Evolutionary conservation across 2,888 invertebrate genomes (phyloP).

Genomic region (Drosophila formosana): DNA sequence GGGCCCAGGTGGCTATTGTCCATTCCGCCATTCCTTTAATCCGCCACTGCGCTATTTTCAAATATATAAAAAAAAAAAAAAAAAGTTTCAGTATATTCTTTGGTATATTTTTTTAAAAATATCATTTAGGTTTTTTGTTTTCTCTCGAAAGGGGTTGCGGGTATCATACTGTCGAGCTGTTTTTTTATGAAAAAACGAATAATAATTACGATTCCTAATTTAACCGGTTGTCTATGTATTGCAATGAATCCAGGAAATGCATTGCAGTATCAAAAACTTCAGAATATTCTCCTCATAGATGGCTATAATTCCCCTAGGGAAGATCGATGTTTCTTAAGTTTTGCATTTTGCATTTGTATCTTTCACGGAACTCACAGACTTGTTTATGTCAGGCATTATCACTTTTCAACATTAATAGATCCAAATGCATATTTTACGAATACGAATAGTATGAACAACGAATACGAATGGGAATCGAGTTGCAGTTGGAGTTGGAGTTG

Average conservation of each 20-base stretch:
- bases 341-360: conserved; percentile 2
- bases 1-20: too few relatives aligned
- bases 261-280: neutral
- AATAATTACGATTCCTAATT: too few relatives aligned
- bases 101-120: too few relatives aligned
- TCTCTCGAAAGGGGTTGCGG: too few relatives aligned
- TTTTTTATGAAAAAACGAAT: too few relatives aligned
- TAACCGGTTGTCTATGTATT: too few relatives aligned
- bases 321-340: neutral
- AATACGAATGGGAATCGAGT: conserved; percentile 1
- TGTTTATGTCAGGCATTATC: conserved; percentile 72
- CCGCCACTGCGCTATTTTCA: too few relatives aligned
- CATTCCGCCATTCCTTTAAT: too few relatives aligned
- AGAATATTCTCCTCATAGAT: neutral
- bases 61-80: too few relatives aligned
- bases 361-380: conserved; percentile 17
- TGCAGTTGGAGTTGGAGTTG: neutral
- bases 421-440: conserved; percentile 78
- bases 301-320: neutral
- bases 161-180: too few relatives aligned
- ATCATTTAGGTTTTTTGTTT: too few relatives aligned
- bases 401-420: conserved; percentile 72
- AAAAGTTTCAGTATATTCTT: too few relatives aligned
- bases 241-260: neutral
- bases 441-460: conserved; percentile 29